Conservation (phyloP, 2,797 vertebrate genomes). For the Rousettus madagascariensis region DNA sequence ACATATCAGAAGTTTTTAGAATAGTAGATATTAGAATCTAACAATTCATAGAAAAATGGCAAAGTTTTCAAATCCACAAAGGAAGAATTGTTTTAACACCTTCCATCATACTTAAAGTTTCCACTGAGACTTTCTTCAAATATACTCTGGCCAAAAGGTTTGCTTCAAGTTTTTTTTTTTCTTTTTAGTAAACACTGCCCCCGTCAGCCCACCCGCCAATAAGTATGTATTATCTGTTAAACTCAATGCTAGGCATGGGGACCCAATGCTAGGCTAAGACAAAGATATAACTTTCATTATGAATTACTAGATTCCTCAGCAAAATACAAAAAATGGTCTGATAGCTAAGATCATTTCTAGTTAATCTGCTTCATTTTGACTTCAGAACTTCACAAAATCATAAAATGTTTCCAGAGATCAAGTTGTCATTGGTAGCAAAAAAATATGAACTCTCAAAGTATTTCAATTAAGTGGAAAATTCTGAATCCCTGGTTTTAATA, state of each 20-base stretch:
- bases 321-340: neutral
- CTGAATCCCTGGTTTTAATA: neutral
- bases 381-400: neutral
- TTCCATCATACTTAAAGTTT: neutral
- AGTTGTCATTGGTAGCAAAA: neutral
- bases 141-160: conserved; percentile 15
- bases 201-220: neutral
- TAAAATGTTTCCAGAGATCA: neutral
- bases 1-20: neutral
- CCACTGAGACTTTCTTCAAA: neutral
- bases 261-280: neutral
- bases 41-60: neutral
- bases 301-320: neutral
- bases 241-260: neutral
- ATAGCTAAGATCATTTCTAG: neutral
- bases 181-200: neutral
- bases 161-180: neutral
- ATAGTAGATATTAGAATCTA: neutral
- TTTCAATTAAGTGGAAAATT: neutral
- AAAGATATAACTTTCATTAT: neutral
- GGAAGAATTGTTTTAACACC: neutral
- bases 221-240: neutral
- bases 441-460: neutral
- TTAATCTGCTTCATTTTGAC: neutral
- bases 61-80: neutral